Conservation (phyloP, 2,113 vertebrate genomes). For the Neomonachus schauinslandi region DNA sequence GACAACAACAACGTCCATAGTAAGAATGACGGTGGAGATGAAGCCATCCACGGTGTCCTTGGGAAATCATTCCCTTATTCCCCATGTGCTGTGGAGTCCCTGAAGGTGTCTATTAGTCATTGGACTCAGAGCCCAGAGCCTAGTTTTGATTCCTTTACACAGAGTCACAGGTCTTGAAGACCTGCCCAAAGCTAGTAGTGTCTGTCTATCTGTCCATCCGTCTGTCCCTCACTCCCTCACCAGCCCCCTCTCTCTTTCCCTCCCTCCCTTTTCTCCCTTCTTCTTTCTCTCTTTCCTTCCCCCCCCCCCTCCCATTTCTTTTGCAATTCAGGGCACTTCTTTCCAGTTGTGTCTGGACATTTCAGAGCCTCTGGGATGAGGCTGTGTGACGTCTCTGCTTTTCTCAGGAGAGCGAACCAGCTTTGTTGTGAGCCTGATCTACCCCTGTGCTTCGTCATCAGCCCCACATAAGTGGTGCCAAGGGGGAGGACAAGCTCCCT, state of each 20-base stretch:
- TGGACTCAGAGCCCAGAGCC: background rate
- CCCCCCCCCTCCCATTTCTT: accelerated
- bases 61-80: background rate
- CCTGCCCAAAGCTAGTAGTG: too few species aligned
- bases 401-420: background rate
- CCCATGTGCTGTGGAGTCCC: accelerated
- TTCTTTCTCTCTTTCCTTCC: too few species aligned
- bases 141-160: background rate
- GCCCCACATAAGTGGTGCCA: background rate
- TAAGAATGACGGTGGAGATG: background rate
- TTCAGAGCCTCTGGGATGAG: background rate
- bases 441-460: background rate
- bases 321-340: background rate
- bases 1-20: background rate
- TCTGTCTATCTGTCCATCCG: background rate
- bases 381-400: background rate
- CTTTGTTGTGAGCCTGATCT: background rate
- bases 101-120: background rate
- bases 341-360: background rate
- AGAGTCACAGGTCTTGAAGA: background rate
- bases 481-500: background rate
- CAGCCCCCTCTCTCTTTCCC: background rate
- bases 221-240: background rate
- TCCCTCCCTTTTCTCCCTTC: background rate
- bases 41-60: background rate